These are phyloP conservation scores for Epizoanthus rinbou DNA, from an alignment of 92 coral and sea anemone genomes.

Conservation along the genomic window DNA sequence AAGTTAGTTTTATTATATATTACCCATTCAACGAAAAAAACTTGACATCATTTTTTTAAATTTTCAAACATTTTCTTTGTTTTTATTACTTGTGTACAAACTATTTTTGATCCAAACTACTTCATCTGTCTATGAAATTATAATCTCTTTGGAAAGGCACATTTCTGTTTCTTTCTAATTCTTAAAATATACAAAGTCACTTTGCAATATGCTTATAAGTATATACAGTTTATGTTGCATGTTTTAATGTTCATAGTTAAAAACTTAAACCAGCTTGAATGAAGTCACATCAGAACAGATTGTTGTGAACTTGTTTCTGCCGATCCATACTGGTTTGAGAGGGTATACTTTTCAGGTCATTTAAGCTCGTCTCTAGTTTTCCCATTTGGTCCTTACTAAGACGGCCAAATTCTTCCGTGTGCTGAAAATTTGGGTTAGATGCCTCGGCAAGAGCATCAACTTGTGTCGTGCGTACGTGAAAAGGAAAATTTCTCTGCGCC, in stretches of 20 bases:
- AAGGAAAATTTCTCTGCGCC: slow-evolving; percentile 61
- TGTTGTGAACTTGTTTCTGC: not conserved
- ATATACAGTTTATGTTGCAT: not conserved
- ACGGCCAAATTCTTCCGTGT: slow-evolving; percentile 51
- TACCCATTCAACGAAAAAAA: no score
- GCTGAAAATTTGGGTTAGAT: slow-evolving; percentile 51
- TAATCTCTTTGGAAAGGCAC: no score
- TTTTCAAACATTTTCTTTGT: no score
- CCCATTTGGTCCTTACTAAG: slow-evolving; percentile 26
- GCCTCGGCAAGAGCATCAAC: slow-evolving; percentile 48
- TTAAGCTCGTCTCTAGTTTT: slow-evolving; percentile 43
- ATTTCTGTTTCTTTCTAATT: no score
- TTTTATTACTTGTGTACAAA: no score
- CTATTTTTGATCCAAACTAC: no score
- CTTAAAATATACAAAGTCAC: no score
- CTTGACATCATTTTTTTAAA: no score
- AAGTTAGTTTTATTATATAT: no score
- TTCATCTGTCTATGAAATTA: no score
- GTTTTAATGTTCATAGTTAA: not conserved
- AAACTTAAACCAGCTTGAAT: not conserved
- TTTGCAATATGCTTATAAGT: no score
- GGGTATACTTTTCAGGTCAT: slow-evolving; percentile 31
- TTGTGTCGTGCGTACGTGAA: slow-evolving; percentile 57
- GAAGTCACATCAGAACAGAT: not conserved
- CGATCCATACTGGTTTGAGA: not conserved